phyloP scores from a whole-genome alignment of 2,888 invertebrate species.

The Cheilosia urbana region DNA sequence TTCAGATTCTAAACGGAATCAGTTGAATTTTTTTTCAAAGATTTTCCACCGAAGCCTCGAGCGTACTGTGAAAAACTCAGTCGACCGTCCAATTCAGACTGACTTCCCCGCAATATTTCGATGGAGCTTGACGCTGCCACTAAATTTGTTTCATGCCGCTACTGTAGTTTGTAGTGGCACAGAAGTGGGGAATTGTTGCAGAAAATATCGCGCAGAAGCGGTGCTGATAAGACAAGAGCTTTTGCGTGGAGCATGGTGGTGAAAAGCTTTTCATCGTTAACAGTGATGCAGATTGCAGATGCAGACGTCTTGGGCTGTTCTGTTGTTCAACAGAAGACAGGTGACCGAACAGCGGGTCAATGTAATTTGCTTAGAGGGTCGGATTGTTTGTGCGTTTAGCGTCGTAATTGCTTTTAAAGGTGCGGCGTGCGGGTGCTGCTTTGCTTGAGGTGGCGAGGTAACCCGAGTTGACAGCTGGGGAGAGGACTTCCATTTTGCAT shows the following conservation, averaged over 20 bases:
- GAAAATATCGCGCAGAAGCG: slow-evolving; percentile 62
- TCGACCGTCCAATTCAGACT: slow-evolving; percentile 72
- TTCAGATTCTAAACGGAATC: slow-evolving; percentile 7
- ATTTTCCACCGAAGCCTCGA: slow-evolving; percentile 28
- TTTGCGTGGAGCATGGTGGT: slow-evolving; percentile 36
- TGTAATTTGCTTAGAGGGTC: slow-evolving; percentile 46
- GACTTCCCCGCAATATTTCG: slow-evolving; percentile 66
- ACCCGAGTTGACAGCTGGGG: slow-evolving; percentile 15
- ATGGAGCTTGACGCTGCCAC: slow-evolving; percentile 66
- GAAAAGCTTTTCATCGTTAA: slow-evolving; percentile 50
- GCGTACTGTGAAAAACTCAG: slow-evolving; percentile 44
- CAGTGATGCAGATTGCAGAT: not conserved
- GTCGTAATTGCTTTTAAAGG: slow-evolving; percentile 51
- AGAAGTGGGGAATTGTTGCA: slow-evolving; percentile 56
- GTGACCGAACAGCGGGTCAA: slow-evolving; percentile 50
- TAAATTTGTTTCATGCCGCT: slow-evolving; percentile 9
- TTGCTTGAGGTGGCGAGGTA: not conserved
- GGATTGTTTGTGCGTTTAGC: slow-evolving; percentile 15
- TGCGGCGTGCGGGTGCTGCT: slow-evolving; percentile 42
- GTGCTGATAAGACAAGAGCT: slow-evolving; percentile 50
- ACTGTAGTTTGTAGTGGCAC: slow-evolving; percentile 31
- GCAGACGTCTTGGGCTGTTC: slow-evolving; percentile 8
- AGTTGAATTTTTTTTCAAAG: slow-evolving; percentile 12
- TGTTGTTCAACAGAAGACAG: slow-evolving; percentile 30
- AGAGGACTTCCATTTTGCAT: slow-evolving; percentile 6